These are phyloP conservation scores for Spatula versicolor DNA, from an alignment of 2,797 vertebrate genomes.

Conservation along the genomic window DNA sequence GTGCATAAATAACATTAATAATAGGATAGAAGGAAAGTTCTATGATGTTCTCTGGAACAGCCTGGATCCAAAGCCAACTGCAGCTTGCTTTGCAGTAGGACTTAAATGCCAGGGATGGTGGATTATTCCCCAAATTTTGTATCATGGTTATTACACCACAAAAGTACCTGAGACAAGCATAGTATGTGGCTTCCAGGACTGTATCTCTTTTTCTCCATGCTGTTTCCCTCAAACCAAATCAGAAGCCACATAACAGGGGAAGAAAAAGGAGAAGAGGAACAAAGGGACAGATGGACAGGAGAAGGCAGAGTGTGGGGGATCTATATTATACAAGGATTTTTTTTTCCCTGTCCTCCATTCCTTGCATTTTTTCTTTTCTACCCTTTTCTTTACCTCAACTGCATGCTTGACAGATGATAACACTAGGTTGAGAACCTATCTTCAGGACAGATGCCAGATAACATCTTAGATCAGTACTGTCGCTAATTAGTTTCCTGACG, in stretches of 20 bases:
- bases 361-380: background rate
- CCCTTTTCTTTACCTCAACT: background rate
- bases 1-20: background rate
- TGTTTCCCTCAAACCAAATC: background rate
- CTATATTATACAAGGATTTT: background rate
- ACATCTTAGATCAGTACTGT: background rate
- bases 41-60: background rate
- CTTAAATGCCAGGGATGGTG: background rate
- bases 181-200: background rate
- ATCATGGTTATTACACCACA: background rate
- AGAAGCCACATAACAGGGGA: background rate
- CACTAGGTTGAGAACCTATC: background rate
- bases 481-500: background rate
- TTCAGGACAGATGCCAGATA: background rate
- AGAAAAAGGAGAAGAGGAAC: accelerated
- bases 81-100: background rate
- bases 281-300: background rate
- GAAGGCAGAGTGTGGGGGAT: background rate
- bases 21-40: background rate
- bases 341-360: background rate
- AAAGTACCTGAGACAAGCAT: background rate
- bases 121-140: background rate
- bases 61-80: background rate
- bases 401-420: background rate
- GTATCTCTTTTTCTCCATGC: background rate